These are phyloP conservation scores for Sycophaga agraensis DNA, from an alignment of 1,140 invertebrate genomes.

Conservation along the genomic window DNA sequence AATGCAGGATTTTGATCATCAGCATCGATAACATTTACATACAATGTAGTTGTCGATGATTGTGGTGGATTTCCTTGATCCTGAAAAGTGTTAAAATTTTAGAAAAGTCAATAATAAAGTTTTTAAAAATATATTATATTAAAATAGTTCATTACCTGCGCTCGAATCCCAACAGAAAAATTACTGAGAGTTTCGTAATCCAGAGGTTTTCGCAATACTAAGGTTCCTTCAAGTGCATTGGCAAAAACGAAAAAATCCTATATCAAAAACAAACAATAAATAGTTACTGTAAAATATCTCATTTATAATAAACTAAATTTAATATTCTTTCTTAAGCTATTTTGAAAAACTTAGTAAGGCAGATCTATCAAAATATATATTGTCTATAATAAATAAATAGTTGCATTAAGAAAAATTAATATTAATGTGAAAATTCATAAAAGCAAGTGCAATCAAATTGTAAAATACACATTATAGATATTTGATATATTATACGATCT, in stretches of 20 bases:
- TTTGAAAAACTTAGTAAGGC: too few relatives aligned
- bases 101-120: not conserved
- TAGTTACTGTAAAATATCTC: not conserved
- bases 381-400: too few relatives aligned
- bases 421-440: too few relatives aligned
- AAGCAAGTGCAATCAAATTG: too few relatives aligned
- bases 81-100: constrained; percentile 40
- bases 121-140: not conserved
- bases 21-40: constrained; percentile 81
- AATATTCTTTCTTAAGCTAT: too few relatives aligned
- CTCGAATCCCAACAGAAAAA: constrained; percentile 79
- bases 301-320: too few relatives aligned
- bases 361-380: too few relatives aligned
- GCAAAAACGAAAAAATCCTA: constrained; percentile 80
- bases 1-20: constrained; percentile 92
- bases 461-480: too few relatives aligned
- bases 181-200: constrained; percentile 82
- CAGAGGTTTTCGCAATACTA: constrained; percentile 76
- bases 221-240: constrained; percentile 81
- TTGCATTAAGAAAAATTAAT: too few relatives aligned
- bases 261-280: not conserved
- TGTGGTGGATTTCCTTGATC: constrained; percentile 82
- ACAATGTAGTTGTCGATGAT: constrained; percentile 72
- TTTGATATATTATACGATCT: too few relatives aligned
- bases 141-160: constrained; percentile 56